Percentiles rank a stretch among this genome's conserved stretches.
Evolutionary conservation across 2,797 vertebrate genomes (phyloP).

Genomic region (Anniella stebbinsi): DNA sequence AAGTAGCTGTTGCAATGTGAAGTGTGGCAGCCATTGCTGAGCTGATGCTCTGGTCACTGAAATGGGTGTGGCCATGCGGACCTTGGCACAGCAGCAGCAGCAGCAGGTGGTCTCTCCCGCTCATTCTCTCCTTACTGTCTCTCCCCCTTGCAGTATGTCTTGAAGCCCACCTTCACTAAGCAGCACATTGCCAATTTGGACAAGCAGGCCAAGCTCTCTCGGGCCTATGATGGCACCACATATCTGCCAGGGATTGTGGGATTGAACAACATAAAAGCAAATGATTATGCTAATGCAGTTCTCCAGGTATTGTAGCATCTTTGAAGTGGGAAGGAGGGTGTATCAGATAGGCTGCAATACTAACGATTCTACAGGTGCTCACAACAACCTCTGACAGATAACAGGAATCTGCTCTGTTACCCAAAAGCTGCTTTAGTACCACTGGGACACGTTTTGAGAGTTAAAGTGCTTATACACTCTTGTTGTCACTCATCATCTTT

Average conservation of each 20-base stretch:
- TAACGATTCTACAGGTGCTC: background rate
- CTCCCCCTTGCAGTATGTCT: slow-evolving; percentile 86
- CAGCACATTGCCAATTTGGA: slow-evolving; percentile 92
- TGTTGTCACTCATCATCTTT: background rate
- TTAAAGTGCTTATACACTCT: background rate
- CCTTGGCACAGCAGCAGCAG: too few species aligned
- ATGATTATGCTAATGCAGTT: slow-evolving; percentile 96
- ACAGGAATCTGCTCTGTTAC: background rate
- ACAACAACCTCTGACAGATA: background rate
- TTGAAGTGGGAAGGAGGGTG: background rate
- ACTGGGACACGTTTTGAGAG: background rate
- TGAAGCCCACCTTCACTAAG: slow-evolving; percentile 96
- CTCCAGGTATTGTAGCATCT: slow-evolving; percentile 85
- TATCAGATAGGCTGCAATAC: background rate
- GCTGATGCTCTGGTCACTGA: background rate
- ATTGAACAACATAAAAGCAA: slow-evolving; percentile 98
- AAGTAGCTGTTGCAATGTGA: too few species aligned
- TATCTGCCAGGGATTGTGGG: slow-evolving; percentile 97
- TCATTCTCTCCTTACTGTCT: rapidly evolving
- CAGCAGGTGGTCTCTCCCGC: rapidly evolving
- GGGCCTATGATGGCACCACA: slow-evolving; percentile 95
- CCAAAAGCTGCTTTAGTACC: background rate
- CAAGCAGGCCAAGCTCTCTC: slow-evolving; percentile 94
- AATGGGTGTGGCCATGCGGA: background rate
- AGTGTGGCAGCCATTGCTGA: rapidly evolving